A percentile compares a stretch with the other conserved stretches of the same genome.
These are phyloP conservation scores for Paguma larvata DNA, from an alignment of 2,797 vertebrate species.

Conservation along the genomic window DNA sequence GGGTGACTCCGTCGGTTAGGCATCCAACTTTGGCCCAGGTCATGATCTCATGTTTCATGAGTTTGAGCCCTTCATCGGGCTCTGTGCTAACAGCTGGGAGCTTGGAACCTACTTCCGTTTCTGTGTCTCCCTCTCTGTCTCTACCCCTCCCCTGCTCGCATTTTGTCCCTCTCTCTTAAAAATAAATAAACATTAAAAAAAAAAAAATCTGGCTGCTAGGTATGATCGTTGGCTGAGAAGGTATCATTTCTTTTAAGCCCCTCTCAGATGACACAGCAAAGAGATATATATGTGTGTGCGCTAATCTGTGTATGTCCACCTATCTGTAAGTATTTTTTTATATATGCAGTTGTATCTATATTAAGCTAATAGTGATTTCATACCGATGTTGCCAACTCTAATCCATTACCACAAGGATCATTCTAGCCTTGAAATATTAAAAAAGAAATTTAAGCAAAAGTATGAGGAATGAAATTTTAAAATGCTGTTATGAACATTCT, in stretches of 20 bases:
- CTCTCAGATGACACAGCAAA: background rate
- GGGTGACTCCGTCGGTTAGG: no score
- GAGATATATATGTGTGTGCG: background rate
- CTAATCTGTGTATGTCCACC: background rate
- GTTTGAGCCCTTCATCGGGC: no score
- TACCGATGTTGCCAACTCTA: background rate
- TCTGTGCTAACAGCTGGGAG: no score
- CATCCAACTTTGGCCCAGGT: no score
- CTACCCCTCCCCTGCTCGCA: no score
- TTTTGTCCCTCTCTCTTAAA: no score
- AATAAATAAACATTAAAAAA: no score
- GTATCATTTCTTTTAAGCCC: background rate
- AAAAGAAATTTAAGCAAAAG: background rate
- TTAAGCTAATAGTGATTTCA: background rate
- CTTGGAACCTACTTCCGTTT: no score
- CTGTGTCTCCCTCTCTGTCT: no score
- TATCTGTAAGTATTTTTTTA: background rate
- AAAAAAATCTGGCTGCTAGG: background rate
- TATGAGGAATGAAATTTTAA: conserved; percentile 1
- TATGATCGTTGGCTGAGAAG: background rate
- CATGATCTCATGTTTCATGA: no score
- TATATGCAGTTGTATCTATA: background rate
- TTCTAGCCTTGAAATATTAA: background rate
- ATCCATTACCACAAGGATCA: background rate
- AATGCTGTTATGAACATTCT: background rate